Conservation (phyloP, 2,888 invertebrate species). For the Beris morrisii region DNA sequence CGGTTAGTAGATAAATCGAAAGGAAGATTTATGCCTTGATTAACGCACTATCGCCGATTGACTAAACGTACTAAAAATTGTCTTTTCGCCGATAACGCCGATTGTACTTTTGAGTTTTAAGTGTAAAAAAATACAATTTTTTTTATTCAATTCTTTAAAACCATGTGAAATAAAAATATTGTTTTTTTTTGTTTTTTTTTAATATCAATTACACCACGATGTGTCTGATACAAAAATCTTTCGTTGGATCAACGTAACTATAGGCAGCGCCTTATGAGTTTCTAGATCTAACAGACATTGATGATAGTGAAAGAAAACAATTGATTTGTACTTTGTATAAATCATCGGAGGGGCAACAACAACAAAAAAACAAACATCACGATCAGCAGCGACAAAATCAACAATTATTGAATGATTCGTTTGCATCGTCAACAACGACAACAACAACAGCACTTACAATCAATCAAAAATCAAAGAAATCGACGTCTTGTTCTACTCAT, state of each 20-base stretch:
- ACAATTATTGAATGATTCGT: slow-evolving; percentile 27
- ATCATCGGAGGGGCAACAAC: slow-evolving; percentile 46
- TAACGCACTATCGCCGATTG: no score
- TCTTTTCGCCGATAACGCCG: no score
- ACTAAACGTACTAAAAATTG: no score
- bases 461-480: slow-evolving; percentile 22
- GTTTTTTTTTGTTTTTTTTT: no score
- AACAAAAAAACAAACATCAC: slow-evolving; percentile 38
- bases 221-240: slow-evolving; percentile 9
- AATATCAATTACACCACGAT: background rate
- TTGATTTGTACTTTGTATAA: slow-evolving; percentile 64
- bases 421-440: slow-evolving; percentile 22
- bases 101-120: no score
- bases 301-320: slow-evolving; percentile 67
- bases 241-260: slow-evolving; percentile 7
- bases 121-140: no score
- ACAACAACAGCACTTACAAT: slow-evolving; percentile 29
- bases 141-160: no score
- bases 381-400: slow-evolving; percentile 8
- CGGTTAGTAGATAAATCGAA: no score
- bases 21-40: no score
- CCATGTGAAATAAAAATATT: no score
- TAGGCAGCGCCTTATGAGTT: slow-evolving; percentile 65
- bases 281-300: slow-evolving; percentile 73
- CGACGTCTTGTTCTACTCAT: slow-evolving; percentile 16